Evolutionary conservation across 2,888 invertebrate genomes (phyloP).

Genomic region (Hyalella azteca): DNA sequence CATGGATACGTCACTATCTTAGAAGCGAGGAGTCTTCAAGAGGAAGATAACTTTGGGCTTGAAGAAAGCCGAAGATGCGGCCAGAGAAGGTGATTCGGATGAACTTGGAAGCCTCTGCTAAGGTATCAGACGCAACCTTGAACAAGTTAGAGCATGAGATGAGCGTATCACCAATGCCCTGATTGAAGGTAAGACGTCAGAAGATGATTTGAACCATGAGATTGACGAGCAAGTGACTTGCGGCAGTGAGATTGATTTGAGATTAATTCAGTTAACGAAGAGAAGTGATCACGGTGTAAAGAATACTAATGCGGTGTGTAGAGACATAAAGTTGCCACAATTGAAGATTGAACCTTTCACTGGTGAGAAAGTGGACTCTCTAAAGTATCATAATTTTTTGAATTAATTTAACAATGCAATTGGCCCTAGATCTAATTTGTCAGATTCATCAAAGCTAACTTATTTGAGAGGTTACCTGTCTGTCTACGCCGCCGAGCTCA

Average conservation of each 20-base stretch:
- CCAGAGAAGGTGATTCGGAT: neutral
- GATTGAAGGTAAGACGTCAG: neutral
- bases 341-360: neutral
- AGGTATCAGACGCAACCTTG: neutral
- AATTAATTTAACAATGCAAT: neutral
- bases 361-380: neutral
- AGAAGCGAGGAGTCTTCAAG: neutral
- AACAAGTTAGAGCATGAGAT: neutral
- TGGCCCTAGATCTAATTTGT: neutral
- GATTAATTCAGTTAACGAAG: neutral
- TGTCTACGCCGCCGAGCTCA: neutral
- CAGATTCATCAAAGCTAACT: neutral
- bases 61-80: neutral
- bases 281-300: neutral
- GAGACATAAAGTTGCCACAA: neutral
- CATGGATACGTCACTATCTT: too few relatives aligned
- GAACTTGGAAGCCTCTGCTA: neutral
- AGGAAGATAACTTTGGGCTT: neutral
- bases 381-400: neutral
- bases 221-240: neutral
- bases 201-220: neutral
- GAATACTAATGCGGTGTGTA: neutral
- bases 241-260: neutral
- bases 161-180: neutral
- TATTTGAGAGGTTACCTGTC: neutral